Evolutionary conservation across 37 sponge, comb jelly and placozoan genomes (phyloP).

Genomic region (Amphimedon queenslandica): DNA sequence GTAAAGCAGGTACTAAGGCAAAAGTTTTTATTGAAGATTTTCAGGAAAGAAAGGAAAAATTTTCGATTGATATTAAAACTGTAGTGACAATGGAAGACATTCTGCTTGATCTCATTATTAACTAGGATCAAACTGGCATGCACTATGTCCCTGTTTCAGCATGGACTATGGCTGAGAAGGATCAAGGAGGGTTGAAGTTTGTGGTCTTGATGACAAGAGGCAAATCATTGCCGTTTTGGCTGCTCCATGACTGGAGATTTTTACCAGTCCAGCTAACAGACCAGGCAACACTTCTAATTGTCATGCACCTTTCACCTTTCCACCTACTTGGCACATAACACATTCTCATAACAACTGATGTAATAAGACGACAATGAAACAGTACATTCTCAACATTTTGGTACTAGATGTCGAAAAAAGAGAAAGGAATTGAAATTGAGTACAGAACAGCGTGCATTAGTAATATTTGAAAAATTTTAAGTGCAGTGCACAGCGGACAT

Average conservation of each 20-base stretch:
- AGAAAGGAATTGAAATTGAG: too few relatives aligned
- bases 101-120: slow-evolving; percentile 36
- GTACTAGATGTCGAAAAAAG: too few relatives aligned
- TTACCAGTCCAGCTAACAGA: slow-evolving; percentile 44
- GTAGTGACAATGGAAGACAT: slow-evolving; percentile 58
- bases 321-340: too few relatives aligned
- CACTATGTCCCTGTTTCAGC: slow-evolving; percentile 52
- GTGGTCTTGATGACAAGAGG: too few relatives aligned
- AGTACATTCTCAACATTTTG: too few relatives aligned
- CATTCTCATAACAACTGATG: too few relatives aligned
- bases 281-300: too few relatives aligned
- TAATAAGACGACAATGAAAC: too few relatives aligned
- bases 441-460: too few relatives aligned
- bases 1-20: slow-evolving; percentile 40
- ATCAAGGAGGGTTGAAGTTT: slow-evolving; percentile 35
- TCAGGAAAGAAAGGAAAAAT: slow-evolving; percentile 27
- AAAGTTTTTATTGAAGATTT: slow-evolving; percentile 40
- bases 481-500: too few relatives aligned
- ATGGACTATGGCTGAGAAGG: slow-evolving; percentile 52
- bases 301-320: too few relatives aligned
- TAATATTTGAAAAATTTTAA: too few relatives aligned
- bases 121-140: slow-evolving; percentile 63
- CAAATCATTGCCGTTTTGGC: slow-evolving; percentile 51
- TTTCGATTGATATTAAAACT: slow-evolving; percentile 30
- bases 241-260: slow-evolving; percentile 37